Base-by-base conservation (phyloP, 2,797 vertebrate genomes). In the Jordanella pulchra region DNA sequence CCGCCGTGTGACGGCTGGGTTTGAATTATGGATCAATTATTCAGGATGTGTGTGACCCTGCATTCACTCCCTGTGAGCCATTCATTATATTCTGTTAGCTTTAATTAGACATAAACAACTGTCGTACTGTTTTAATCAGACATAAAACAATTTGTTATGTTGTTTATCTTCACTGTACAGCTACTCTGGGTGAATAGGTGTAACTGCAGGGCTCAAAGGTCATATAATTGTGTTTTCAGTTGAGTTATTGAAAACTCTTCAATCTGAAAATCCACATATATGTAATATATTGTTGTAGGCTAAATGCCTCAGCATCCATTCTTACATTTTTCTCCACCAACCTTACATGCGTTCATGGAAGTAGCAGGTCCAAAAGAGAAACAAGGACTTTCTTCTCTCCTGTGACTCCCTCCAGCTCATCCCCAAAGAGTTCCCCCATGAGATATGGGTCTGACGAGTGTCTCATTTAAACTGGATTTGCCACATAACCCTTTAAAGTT, bases 1-100 rank as follows among this genome's bases (percentile, higher is more conserved):
- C 72, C 73, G n/a, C 51, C 70, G 69, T 78, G 73, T 76, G 67
- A 72, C 44, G 1, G 48, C 76, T 84, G 47, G 74, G 70, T 79
- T 75, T 65, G 73, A 73, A 76, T 75, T 79, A 80, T 77, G 51
- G 65, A 72, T 70, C 39, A 73, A 27, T 64, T 23, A 30, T 42
- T 66, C 48, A 9, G 13, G 44, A 1, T 67, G 10, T 70, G 35
- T 56, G 64, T 56, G n/a, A 58, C 67, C 39, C 25, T 27, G 60
- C 39, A 30, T n/a, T 64, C 72, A 30, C 47, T 79, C 30, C 44
- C 48, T n/a, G n/a, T 74, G 50, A 32, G 61, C n/a, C 11, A 21
- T 64, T 61, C 45, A 71, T 73, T 75, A 80, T 9, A 30, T 58
- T 27, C 21, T 25, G 17, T 53, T 67, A 25, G 35, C n/a, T 73